Percentiles rank a stretch among this genome's conserved stretches.
phyloP scores from a whole-genome alignment of 2,113 vertebrate genomes.

The Hemiprocne comata region DNA sequence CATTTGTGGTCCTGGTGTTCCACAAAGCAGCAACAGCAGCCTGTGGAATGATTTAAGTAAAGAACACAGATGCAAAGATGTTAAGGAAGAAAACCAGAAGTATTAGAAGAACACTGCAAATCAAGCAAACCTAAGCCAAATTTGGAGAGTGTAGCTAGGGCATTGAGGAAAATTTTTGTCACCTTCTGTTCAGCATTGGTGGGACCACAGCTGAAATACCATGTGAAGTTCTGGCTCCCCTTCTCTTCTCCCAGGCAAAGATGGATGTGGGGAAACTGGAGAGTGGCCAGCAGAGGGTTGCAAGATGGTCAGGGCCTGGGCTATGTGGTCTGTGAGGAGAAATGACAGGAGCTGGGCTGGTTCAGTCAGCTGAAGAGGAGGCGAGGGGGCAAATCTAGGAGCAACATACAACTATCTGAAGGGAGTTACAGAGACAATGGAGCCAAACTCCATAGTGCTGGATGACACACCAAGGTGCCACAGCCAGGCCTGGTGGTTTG shows the following conservation, averaged over 20 bases:
- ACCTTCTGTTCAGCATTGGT: background rate
- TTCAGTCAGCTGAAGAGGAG: background rate
- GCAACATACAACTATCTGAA: background rate
- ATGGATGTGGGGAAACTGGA: background rate
- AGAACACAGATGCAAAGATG: background rate
- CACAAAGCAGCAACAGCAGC: background rate
- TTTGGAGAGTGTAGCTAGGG: background rate
- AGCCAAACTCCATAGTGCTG: background rate
- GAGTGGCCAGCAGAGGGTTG: background rate
- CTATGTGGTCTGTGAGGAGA: background rate
- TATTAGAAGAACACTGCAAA: background rate
- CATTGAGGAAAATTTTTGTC: background rate
- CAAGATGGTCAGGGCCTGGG: background rate
- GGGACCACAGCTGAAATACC: background rate
- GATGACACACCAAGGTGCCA: background rate
- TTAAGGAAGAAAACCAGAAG: background rate
- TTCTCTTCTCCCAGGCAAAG: background rate
- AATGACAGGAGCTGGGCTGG: background rate
- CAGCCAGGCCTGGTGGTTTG: accelerated
- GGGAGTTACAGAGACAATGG: background rate
- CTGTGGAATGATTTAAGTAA: background rate
- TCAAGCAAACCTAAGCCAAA: background rate
- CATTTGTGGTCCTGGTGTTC: background rate
- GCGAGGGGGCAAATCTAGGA: background rate
- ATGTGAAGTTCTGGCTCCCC: background rate